phyloP scores from a whole-genome alignment of 2,888 invertebrate species.

The Dascillus cervinus region DNA sequence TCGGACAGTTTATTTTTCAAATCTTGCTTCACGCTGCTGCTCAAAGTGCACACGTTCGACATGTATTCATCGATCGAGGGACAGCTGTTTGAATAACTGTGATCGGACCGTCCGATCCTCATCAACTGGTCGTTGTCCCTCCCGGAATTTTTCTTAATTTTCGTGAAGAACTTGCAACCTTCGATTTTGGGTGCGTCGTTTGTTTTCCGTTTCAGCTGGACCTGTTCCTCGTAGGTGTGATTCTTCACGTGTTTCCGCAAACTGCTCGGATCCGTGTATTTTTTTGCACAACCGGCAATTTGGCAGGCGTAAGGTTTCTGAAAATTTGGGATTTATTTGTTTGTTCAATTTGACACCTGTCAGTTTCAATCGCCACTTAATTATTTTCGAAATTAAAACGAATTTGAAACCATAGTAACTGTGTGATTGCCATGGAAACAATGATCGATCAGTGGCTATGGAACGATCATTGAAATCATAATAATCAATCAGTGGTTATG shows the following conservation, averaged over 20 bases:
- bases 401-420: not conserved
- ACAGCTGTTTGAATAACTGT: slow-evolving; percentile 21
- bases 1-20: slow-evolving; percentile 40
- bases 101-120: slow-evolving; percentile 15
- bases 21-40: slow-evolving; percentile 32
- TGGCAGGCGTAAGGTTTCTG: slow-evolving; percentile 93
- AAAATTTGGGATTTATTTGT: too few relatives aligned
- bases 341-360: too few relatives aligned
- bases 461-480: too few relatives aligned
- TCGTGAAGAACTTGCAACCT: not conserved
- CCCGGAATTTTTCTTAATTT: not conserved
- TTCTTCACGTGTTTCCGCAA: slow-evolving; percentile 89
- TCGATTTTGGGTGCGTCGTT: not conserved
- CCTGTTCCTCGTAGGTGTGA: slow-evolving; percentile 47
- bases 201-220: slow-evolving; percentile 34
- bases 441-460: too few relatives aligned
- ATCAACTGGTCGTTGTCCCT: slow-evolving; percentile 1
- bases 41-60: slow-evolving; percentile 5
- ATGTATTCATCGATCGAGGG: slow-evolving; percentile 9
- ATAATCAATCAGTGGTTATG: too few relatives aligned
- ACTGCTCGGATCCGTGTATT: slow-evolving; percentile 92
- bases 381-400: too few relatives aligned
- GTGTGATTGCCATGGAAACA: not conserved
- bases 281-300: slow-evolving; percentile 76
- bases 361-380: too few relatives aligned